Conservation (phyloP, 2,888 invertebrate genomes). For the Saturnia pavonia region DNA sequence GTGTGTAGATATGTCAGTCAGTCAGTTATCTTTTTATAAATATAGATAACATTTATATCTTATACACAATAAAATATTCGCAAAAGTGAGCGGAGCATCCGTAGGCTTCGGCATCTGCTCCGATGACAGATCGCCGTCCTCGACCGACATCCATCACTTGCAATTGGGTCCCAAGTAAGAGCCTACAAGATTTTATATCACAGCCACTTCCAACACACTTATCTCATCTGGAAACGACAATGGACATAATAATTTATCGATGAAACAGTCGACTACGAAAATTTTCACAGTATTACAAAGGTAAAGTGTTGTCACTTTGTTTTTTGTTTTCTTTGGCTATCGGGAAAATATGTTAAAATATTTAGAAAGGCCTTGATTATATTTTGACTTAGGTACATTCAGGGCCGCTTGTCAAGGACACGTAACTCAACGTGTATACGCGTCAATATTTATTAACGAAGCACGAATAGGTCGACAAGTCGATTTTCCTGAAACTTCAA, state of each 20-base stretch:
- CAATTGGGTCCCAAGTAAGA: background rate
- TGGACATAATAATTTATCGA: background rate
- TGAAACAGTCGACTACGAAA: background rate
- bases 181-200: constrained; percentile 2
- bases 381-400: too few relatives aligned
- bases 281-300: background rate
- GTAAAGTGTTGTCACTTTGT: background rate
- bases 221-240: background rate
- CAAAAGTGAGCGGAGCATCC: background rate
- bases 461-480: too few relatives aligned
- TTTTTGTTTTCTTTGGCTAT: background rate
- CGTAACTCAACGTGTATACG: too few relatives aligned
- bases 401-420: too few relatives aligned
- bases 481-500: too few relatives aligned
- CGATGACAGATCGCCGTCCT: background rate
- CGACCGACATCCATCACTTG: constrained; percentile 15
- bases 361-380: background rate
- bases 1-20: too few relatives aligned
- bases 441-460: too few relatives aligned
- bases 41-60: too few relatives aligned
- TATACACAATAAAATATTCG: background rate
- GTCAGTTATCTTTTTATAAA: too few relatives aligned
- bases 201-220: background rate
- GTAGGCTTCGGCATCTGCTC: background rate
- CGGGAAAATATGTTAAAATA: background rate